These are phyloP conservation scores for Poeciliopsis presidionis DNA, from an alignment of 2,797 vertebrate species.

Conservation along the genomic window DNA sequence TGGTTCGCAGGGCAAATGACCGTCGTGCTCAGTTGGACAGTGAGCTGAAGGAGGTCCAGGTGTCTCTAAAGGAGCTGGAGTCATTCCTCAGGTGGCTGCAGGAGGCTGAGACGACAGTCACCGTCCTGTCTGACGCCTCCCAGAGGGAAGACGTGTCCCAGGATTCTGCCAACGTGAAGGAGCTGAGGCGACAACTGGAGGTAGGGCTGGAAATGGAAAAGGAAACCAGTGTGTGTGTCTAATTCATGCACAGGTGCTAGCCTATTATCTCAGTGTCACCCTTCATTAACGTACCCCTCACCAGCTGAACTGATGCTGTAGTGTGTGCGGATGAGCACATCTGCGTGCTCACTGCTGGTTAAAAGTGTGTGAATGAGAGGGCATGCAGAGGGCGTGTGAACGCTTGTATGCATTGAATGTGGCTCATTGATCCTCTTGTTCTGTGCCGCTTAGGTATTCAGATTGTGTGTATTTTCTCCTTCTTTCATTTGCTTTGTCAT, in stretches of 20 bases:
- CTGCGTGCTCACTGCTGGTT: slow-evolving; percentile 29
- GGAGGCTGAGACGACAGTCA: slow-evolving; percentile 92
- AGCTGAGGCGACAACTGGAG: slow-evolving; percentile 89
- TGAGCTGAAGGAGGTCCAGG: slow-evolving; percentile 88
- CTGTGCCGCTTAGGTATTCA: slow-evolving; percentile 38
- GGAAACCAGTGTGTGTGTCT: slow-evolving; percentile 23
- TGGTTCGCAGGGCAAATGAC: slow-evolving; percentile 84
- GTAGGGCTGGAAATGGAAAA: slow-evolving; percentile 74
- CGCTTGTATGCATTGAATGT: slow-evolving; percentile 46
- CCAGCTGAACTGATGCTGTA: slow-evolving; percentile 3
- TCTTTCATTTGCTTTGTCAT: slow-evolving; percentile 53
- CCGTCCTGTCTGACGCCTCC: slow-evolving; percentile 89
- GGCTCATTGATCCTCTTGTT: slow-evolving; percentile 58
- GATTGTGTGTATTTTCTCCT: slow-evolving; percentile 14
- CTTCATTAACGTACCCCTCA: slow-evolving; percentile 56
- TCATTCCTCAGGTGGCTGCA: slow-evolving; percentile 95
- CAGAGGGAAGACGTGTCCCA: slow-evolving; percentile 87
- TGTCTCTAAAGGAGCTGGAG: slow-evolving; percentile 89
- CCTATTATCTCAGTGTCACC: slow-evolving; percentile 66
- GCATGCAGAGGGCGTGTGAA: slow-evolving; percentile 34
- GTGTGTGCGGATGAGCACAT: slow-evolving; percentile 6
- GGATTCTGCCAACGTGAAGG: slow-evolving; percentile 81
- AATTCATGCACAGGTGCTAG: slow-evolving; percentile 48
- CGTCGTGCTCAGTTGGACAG: slow-evolving; percentile 86
- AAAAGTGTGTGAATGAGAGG: slow-evolving; percentile 46